Percentiles rank a stretch among this genome's conserved stretches.
Evolutionary conservation across 2,113 vertebrate genomes (phyloP).

Genomic region (Nyctereutes procyonoides): DNA sequence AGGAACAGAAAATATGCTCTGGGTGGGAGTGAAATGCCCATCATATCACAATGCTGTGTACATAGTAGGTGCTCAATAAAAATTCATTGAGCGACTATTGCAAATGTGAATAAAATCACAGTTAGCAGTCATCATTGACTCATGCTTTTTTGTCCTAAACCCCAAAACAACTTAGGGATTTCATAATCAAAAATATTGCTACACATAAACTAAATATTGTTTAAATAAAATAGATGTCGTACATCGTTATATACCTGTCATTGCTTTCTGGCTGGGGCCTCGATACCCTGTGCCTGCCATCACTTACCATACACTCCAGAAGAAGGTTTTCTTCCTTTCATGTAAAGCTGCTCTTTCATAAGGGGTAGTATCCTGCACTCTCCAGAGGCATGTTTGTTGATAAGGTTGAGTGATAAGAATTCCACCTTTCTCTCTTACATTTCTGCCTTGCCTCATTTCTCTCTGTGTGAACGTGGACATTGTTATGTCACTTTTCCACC

Average conservation of each 20-base stretch:
- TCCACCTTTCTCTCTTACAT: conserved; percentile 5
- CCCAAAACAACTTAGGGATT: not conserved
- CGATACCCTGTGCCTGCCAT: not conserved
- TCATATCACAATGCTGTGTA: too few species aligned
- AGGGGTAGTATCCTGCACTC: not conserved
- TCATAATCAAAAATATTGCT: not conserved
- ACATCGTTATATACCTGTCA: not conserved
- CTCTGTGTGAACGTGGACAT: not conserved
- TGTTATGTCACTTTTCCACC: not conserved
- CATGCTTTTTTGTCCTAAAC: not conserved
- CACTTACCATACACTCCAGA: not conserved
- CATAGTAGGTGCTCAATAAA: not conserved
- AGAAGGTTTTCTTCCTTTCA: not conserved
- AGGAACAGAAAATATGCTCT: not conserved
- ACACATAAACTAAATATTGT: not conserved
- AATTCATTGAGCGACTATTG: not conserved
- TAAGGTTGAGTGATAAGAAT: not conserved
- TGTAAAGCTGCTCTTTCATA: not conserved
- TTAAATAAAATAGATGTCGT: not conserved
- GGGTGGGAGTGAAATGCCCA: not conserved
- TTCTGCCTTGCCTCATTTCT: conserved; percentile 38
- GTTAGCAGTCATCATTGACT: not conserved
- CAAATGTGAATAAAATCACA: not conserved
- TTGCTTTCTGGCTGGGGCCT: not conserved
- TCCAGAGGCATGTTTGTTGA: not conserved